phyloP scores from a whole-genome alignment of 1,140 invertebrate species.

The Diachasma alloeum region DNA sequence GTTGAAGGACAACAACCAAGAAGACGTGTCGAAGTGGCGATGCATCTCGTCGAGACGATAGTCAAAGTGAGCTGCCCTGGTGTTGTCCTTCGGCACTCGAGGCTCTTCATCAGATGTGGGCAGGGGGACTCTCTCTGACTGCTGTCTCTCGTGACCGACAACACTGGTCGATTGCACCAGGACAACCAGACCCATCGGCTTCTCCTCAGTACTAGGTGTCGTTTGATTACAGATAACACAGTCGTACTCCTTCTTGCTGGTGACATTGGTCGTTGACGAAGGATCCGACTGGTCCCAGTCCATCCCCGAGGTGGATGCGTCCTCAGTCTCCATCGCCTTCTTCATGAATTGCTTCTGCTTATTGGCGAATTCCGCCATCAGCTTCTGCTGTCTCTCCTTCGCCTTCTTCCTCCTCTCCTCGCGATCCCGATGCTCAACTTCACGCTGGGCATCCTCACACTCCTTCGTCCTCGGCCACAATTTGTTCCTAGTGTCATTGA shows the following conservation, averaged over 20 bases:
- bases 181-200: conserved; percentile 91
- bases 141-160: conserved; percentile 76
- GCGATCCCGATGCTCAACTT: conserved; percentile 77
- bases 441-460: conserved; percentile 77
- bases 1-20: conserved; percentile 86
- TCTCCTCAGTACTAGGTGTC: conserved; percentile 81
- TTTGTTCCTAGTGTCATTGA: conserved; percentile 73
- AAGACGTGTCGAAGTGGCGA: conserved; percentile 78
- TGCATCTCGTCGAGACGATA: conserved; percentile 75
- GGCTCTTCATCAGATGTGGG: conserved; percentile 74
- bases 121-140: conserved; percentile 69
- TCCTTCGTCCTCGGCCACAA: conserved; percentile 83
- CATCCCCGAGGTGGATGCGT: conserved; percentile 68
- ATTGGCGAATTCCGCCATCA: conserved; percentile 92
- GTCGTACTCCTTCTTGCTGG: conserved; percentile 75
- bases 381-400: conserved; percentile 86
- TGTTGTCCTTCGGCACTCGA: conserved; percentile 65
- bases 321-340: conserved; percentile 77
- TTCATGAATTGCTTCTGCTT: conserved; percentile 93
- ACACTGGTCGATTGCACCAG: conserved; percentile 87
- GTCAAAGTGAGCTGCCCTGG: conserved; percentile 73
- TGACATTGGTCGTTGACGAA: background rate
- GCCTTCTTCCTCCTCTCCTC: conserved; percentile 84
- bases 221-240: conserved; percentile 96
- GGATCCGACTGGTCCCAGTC: conserved; percentile 69